Conservation (phyloP, 2,113 vertebrate species). For the Spilogale gracilis region DNA sequence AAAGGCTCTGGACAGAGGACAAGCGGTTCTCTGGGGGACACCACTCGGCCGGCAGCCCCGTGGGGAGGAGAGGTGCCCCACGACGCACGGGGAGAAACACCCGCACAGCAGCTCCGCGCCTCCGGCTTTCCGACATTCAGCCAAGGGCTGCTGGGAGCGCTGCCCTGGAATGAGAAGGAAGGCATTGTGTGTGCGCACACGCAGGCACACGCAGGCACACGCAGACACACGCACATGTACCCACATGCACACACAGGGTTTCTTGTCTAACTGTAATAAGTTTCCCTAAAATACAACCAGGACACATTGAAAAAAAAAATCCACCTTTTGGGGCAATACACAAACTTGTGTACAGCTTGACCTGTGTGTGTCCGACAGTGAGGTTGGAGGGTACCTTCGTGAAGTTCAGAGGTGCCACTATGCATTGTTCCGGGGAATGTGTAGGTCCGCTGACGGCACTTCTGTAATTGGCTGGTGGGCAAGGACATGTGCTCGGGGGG, state of each 20-base stretch:
- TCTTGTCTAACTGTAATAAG: background rate
- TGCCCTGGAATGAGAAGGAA: conserved; percentile 5
- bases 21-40: background rate
- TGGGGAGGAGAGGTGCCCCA: background rate
- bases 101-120: fast-evolving
- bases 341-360: background rate
- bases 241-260: background rate
- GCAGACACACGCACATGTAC: background rate
- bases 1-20: background rate
- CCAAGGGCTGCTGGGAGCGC: background rate
- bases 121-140: conserved; percentile 36
- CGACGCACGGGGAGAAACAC: fast-evolving
- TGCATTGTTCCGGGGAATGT: fast-evolving
- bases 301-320: background rate
- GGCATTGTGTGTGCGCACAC: background rate
- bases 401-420: background rate
- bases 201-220: background rate
- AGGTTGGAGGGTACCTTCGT: background rate
- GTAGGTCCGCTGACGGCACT: background rate
- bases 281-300: conserved; percentile 21
- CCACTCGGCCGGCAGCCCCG: fast-evolving
- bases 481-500: background rate
- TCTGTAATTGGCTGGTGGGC: fast-evolving
- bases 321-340: background rate
- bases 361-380: background rate